phyloP scores from a whole-genome alignment of 1,140 invertebrate genomes.

The Phenacoccus solenopsis region DNA sequence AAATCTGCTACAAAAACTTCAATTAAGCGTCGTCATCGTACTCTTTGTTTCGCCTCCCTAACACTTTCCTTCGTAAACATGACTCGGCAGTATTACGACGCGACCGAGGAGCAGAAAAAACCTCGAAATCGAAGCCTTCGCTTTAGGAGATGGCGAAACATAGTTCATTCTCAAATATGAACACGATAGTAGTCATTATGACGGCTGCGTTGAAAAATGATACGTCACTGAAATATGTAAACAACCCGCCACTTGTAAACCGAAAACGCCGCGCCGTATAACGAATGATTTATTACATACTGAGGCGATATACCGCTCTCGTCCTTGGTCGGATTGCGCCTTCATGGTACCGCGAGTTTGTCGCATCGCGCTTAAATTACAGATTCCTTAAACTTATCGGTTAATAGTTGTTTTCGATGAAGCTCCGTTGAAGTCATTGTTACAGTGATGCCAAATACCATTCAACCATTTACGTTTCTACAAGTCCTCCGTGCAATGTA shows the following conservation, averaged over 20 bases:
- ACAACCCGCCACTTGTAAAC: slow-evolving; percentile 11
- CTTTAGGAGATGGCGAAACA: too few relatives aligned
- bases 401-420: not conserved
- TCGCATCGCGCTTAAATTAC: not conserved
- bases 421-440: too few relatives aligned
- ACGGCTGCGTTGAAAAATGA: slow-evolving; percentile 13
- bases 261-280: not conserved
- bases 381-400: not conserved
- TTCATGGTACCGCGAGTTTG: not conserved
- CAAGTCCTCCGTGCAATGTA: too few relatives aligned
- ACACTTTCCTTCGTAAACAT: too few relatives aligned
- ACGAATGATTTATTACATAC: slow-evolving; percentile 13
- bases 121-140: too few relatives aligned
- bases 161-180: slow-evolving; percentile 17
- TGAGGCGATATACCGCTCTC: not conserved
- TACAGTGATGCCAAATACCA: too few relatives aligned
- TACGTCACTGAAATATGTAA: slow-evolving; percentile 16
- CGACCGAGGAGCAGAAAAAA: too few relatives aligned
- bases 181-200: slow-evolving; percentile 15
- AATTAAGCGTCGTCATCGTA: too few relatives aligned
- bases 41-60: too few relatives aligned
- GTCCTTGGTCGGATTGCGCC: slow-evolving; percentile 4
- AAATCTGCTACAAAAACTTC: too few relatives aligned
- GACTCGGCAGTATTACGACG: too few relatives aligned
- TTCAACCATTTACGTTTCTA: too few relatives aligned